Evolutionary conservation across 2,113 vertebrate species (phyloP).

Genomic region (Nettapus auritus): DNA sequence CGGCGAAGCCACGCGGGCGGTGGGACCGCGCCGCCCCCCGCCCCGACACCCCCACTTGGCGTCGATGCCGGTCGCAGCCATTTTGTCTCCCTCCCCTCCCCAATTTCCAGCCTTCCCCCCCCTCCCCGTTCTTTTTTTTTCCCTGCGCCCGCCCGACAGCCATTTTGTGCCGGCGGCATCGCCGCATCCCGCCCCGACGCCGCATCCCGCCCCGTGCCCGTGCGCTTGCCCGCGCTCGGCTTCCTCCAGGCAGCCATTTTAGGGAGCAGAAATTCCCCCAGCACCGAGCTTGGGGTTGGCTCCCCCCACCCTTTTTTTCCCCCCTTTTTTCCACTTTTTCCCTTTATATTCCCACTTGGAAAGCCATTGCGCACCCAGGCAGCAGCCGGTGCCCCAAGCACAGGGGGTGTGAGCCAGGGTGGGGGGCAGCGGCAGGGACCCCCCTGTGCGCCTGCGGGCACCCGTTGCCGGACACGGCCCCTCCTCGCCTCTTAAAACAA

Average conservation of each 20-base stretch:
- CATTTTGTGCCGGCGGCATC: slow-evolving; percentile 66
- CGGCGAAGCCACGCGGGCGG: too few species aligned
- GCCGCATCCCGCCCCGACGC: not conserved
- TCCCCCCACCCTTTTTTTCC: not conserved
- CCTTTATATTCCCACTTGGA: not conserved
- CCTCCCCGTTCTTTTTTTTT: too few species aligned
- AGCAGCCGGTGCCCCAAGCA: too few species aligned
- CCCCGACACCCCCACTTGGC: too few species aligned
- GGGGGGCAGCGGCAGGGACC: not conserved
- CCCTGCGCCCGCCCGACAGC: not conserved
- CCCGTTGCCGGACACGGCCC: not conserved
- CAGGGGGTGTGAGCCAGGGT: too few species aligned
- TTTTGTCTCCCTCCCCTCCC: too few species aligned
- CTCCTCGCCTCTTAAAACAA: slow-evolving; percentile 39
- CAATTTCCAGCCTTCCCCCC: too few species aligned
- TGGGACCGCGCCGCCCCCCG: too few species aligned
- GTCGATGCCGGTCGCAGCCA: too few species aligned
- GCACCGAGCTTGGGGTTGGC: not conserved
- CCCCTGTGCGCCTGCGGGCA: not conserved
- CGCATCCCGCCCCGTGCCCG: not conserved
- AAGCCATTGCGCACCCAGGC: not conserved
- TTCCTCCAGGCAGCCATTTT: slow-evolving; percentile 74
- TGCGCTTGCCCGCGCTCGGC: not conserved
- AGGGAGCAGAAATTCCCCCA: slow-evolving; percentile 51
- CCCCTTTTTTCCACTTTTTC: too few species aligned